Evolutionary conservation across 2,113 vertebrate species (phyloP).

Genomic region (Taurulus bubalis): DNA sequence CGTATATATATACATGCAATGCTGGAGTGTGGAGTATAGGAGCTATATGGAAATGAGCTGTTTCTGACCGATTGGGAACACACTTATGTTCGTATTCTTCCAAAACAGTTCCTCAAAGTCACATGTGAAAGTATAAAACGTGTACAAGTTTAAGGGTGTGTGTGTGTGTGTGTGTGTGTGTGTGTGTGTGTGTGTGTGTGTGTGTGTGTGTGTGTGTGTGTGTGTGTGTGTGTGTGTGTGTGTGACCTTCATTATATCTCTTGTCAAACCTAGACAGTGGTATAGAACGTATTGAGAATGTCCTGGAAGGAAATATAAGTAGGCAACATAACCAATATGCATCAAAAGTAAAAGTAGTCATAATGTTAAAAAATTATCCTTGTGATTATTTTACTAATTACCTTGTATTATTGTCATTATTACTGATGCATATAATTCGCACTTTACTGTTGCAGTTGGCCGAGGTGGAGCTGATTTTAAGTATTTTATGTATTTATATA

Average conservation of each 20-base stretch:
- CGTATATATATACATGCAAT: no score
- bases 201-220: no score
- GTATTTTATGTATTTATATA: not conserved
- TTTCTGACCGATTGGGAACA: not conserved
- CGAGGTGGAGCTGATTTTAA: not conserved
- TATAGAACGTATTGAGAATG: not conserved
- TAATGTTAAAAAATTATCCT: not conserved
- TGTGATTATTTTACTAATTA: not conserved
- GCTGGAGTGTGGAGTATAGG: not conserved
- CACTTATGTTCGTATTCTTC: not conserved
- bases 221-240: not conserved
- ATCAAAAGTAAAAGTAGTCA: not conserved
- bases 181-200: not conserved
- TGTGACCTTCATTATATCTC: not conserved
- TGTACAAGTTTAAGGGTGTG: no score
- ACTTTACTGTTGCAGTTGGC: not conserved
- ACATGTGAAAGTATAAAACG: not conserved
- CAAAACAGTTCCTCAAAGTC: not conserved
- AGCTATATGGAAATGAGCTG: constrained; percentile 4
- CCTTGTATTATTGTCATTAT: not conserved
- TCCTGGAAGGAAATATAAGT: not conserved
- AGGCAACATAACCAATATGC: not conserved
- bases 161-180: not conserved
- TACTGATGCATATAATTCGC: not conserved
- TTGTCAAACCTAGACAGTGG: not conserved